These are phyloP conservation scores for Beaufortia kweichowensis DNA, from an alignment of 2,113 vertebrate species.

Conservation along the genomic window DNA sequence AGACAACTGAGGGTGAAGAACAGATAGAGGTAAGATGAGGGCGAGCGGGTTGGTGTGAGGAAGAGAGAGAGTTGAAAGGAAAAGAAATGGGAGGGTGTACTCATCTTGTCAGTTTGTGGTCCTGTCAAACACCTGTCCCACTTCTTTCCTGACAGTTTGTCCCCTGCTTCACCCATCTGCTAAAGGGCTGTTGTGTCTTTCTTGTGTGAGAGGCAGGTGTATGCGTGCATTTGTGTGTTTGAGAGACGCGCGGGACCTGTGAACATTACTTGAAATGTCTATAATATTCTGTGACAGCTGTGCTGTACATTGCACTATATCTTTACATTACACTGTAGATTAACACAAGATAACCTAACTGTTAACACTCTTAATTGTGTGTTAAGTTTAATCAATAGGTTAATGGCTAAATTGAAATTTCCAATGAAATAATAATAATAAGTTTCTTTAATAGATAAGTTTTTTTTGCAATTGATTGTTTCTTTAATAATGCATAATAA, in stretches of 20 bases:
- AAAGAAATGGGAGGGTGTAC: neutral
- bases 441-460: too few species aligned
- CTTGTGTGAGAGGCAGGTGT: neutral
- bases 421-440: too few species aligned
- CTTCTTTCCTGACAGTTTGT: slow-evolving; percentile 40
- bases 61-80: slow-evolving; percentile 9
- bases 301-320: neutral
- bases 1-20: slow-evolving; percentile 4
- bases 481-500: too few species aligned
- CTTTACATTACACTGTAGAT: neutral
- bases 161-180: slow-evolving; percentile 32
- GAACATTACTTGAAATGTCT: slow-evolving; percentile 3
- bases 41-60: neutral
- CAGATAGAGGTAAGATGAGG: neutral
- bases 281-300: neutral
- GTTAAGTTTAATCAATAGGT: too few species aligned
- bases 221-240: slow-evolving; percentile 2
- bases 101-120: slow-evolving; percentile 42
- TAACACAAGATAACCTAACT: neutral
- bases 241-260: neutral
- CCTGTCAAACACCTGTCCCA: slow-evolving; percentile 33
- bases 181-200: slow-evolving; percentile 5
- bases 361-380: neutral
- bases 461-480: too few species aligned
- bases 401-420: too few species aligned